These are phyloP conservation scores for Syngnathus typhle DNA, from an alignment of 2,113 vertebrate genomes.

Conservation along the genomic window DNA sequence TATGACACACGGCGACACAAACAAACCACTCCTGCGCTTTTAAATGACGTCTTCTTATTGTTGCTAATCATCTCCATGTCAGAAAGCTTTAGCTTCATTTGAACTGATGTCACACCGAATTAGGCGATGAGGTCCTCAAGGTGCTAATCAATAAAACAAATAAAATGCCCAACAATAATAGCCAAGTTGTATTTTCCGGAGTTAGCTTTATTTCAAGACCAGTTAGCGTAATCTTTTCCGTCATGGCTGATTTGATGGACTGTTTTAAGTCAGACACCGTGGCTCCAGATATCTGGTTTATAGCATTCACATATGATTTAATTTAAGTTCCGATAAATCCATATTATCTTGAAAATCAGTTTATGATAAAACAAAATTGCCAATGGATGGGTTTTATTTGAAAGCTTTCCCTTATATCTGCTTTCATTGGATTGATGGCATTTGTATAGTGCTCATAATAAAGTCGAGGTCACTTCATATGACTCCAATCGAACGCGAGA, in stretches of 20 bases:
- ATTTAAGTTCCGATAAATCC: neutral
- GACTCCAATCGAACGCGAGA: neutral
- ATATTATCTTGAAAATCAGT: neutral
- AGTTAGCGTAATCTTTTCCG: conserved; percentile 8
- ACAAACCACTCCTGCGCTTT: neutral
- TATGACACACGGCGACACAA: neutral
- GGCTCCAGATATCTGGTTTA: conserved; percentile 17
- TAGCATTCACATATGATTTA: neutral
- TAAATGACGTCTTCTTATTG: neutral
- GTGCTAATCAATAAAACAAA: no score
- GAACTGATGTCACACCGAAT: neutral
- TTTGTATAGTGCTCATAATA: conserved; percentile 54
- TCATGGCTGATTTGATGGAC: conserved; percentile 48
- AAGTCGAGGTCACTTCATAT: conserved; percentile 56
- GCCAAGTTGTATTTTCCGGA: no score
- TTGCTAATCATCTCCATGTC: neutral
- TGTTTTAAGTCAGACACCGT: conserved; percentile 22
- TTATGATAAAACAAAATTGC: neutral
- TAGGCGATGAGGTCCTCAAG: neutral
- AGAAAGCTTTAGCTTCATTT: neutral
- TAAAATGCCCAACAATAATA: no score
- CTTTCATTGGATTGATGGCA: conserved; percentile 38
- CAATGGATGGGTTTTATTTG: neutral
- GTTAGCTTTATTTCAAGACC: no score
- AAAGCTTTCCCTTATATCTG: neutral